Evolutionary conservation across 2,888 invertebrate genomes (phyloP).

Genomic region (Teleogryllus oceanicus): DNA sequence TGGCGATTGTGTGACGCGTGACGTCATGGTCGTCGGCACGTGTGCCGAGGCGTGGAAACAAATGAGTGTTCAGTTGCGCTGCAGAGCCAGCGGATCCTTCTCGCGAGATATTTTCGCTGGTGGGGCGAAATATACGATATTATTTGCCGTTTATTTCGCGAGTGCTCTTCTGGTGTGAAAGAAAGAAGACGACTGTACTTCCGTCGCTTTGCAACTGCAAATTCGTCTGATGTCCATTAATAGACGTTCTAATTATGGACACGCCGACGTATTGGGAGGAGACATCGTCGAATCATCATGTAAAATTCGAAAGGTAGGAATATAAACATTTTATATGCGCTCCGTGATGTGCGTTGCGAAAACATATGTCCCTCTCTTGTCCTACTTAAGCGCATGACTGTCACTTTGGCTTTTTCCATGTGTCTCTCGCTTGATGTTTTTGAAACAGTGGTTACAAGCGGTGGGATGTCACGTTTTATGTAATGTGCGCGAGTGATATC

Average conservation of each 20-base stretch:
- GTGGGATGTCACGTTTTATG: not conserved
- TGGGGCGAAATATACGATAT: not conserved
- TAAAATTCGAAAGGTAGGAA: constrained; percentile 36
- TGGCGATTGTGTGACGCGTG: constrained; percentile 36
- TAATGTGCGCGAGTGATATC: not conserved
- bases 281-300: constrained; percentile 24
- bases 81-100: constrained; percentile 18
- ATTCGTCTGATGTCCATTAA: constrained; percentile 18
- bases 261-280: constrained; percentile 29
- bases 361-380: not conserved
- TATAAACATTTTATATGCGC: not conserved
- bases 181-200: not conserved
- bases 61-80: constrained; percentile 26
- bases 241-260: constrained; percentile 25
- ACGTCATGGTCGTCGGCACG: constrained; percentile 30
- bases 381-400: not conserved
- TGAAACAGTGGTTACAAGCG: no score
- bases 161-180: not conserved
- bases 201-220: not conserved
- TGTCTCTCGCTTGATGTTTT: no score
- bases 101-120: not conserved
- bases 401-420: not conserved
- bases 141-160: not conserved
- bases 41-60: constrained; percentile 32
- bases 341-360: not conserved